These are phyloP conservation scores for Dromiciops gliroides DNA, from an alignment of 2,113 vertebrate species.

Conservation along the genomic window DNA sequence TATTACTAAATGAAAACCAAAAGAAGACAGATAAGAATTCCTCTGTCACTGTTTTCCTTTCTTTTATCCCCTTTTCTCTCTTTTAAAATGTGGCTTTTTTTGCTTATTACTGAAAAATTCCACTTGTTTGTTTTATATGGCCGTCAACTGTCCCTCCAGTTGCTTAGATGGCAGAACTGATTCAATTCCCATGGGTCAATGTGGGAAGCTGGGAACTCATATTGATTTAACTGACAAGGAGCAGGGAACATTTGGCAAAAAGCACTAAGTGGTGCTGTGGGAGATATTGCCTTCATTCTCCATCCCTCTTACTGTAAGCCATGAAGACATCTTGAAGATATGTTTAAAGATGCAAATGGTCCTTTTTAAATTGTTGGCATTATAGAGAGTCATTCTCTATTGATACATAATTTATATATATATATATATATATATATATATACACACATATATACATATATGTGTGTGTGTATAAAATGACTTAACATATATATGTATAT, in stretches of 20 bases:
- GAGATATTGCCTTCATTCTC: not conserved
- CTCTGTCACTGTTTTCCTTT: not conserved
- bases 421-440: no score
- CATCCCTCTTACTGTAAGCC: not conserved
- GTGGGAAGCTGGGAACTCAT: not conserved
- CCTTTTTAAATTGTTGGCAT: not conserved
- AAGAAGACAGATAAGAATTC: not conserved
- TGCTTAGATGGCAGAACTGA: slow-evolving; percentile 12
- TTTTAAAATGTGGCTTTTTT: not conserved
- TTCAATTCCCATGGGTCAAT: not conserved
- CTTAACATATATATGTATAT: not conserved
- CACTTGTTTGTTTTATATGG: not conserved
- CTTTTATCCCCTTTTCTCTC: not conserved
- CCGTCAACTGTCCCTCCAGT: not conserved
- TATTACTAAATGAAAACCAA: not conserved
- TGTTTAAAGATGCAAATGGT: not conserved
- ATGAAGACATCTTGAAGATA: not conserved
- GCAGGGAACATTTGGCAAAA: not conserved
- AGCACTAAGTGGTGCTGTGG: not conserved
- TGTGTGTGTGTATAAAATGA: no score
- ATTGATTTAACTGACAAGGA: not conserved
- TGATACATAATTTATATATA: not conserved
- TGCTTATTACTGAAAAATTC: not conserved
- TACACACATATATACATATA: not conserved
- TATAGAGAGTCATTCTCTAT: not conserved